Percentiles rank a stretch among this genome's conserved stretches.
These are phyloP conservation scores for Heliconius himera DNA, from an alignment of 1,140 invertebrate species.

Conservation along the genomic window DNA sequence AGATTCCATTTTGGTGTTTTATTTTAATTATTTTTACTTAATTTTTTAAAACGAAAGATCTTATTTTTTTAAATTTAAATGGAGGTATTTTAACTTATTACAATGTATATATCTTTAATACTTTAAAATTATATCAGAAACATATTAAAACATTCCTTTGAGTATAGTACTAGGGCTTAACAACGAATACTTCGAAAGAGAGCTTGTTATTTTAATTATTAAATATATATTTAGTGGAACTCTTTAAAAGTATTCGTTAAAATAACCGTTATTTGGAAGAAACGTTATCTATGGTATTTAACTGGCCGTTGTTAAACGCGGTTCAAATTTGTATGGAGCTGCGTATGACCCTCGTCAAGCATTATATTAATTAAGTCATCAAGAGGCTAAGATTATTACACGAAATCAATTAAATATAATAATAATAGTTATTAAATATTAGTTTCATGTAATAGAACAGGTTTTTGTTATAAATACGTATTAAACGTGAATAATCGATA, in stretches of 20 bases:
- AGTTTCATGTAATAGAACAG: background rate
- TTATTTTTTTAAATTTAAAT: background rate
- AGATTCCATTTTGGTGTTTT: constrained; percentile 16
- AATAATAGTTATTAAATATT: background rate
- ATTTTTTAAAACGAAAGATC: background rate
- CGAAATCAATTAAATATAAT: background rate
- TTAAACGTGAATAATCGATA: background rate
- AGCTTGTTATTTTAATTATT: background rate
- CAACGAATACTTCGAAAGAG: background rate
- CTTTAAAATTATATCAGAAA: constrained; percentile 15
- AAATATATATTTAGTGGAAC: background rate
- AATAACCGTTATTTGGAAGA: constrained; percentile 11
- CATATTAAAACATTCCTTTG: constrained; percentile 11
- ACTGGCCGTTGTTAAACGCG: constrained; percentile 44
- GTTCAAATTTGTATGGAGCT: background rate
- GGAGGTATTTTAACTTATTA: constrained; percentile 13
- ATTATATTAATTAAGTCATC: background rate
- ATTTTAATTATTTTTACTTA: constrained; percentile 10
- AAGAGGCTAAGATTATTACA: background rate
- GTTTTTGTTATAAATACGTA: background rate
- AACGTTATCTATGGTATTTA: constrained; percentile 44
- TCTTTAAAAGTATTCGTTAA: background rate
- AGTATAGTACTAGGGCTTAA: constrained; percentile 5
- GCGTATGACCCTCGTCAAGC: background rate
- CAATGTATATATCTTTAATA: constrained; percentile 11